These are phyloP conservation scores for Melanocharis versteri DNA, from an alignment of 2,113 vertebrate genomes.

Conservation along the genomic window DNA sequence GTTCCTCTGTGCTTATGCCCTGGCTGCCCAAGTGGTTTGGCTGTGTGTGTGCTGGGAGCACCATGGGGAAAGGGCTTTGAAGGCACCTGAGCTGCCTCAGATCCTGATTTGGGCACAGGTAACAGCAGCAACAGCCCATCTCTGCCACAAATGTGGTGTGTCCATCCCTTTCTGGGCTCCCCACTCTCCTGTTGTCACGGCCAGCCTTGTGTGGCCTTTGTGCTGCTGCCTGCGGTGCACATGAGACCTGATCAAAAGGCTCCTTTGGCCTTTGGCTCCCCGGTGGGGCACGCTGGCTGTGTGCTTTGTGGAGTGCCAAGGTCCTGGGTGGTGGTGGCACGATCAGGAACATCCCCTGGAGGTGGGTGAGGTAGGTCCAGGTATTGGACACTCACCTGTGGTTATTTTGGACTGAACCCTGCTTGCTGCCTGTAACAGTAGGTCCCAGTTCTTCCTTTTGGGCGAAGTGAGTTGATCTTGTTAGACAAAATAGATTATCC, in stretches of 20 bases:
- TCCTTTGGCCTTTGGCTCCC: not conserved
- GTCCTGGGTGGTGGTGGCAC: not conserved
- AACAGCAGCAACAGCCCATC: not conserved
- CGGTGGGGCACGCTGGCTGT: not conserved
- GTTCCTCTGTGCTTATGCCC: not conserved
- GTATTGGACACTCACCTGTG: not conserved
- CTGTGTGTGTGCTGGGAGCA: rapidly evolving
- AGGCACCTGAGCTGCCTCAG: not conserved
- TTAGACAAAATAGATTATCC: not conserved
- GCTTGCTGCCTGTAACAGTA: not conserved
- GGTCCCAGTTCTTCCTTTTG: not conserved
- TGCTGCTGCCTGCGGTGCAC: not conserved
- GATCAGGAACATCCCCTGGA: not conserved
- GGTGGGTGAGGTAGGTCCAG: rapidly evolving
- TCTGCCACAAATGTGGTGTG: rapidly evolving
- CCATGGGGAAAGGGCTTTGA: not conserved
- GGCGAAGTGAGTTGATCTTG: not conserved
- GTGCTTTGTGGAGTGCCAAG: not conserved
- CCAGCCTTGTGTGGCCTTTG: not conserved
- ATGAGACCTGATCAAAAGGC: rapidly evolving
- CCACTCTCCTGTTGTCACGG: not conserved
- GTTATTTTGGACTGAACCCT: not conserved
- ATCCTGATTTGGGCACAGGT: not conserved
- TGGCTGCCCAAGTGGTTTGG: rapidly evolving
- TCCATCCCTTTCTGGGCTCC: not conserved